Base-by-base conservation (phyloP, 2,113 vertebrate genomes). In the Myxocyprinus asiaticus region DNA sequence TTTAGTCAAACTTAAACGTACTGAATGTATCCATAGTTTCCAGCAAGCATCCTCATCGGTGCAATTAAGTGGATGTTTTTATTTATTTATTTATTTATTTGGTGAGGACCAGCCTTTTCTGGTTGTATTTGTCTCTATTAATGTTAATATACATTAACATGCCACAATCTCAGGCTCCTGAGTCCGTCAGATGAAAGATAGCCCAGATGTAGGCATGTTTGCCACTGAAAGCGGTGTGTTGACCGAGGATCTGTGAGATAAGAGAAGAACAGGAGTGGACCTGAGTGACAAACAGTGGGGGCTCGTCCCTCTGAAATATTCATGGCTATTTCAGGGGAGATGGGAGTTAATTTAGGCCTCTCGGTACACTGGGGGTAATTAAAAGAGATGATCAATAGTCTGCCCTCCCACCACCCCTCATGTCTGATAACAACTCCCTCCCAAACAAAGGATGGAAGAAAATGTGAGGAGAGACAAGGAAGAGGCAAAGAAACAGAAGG, bases 311-410 rank as follows among this genome's bases (percentile, higher is more conserved):
- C 81, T 93, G 90, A 93, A 93, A 94, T 94, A 93, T 93, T 92
- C 92, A 93, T 93, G 91, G 90, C 89, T 92, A 89, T 91, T 91
- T 84, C 90, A 87, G 89, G 90, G 83, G 86, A 84, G 58, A 88
- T 88, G 89, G 83, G 87, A 93, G 92, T 92, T 93, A 91, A 93
- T 93, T 93, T 93, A 93, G 91, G 90, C 90, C 90, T 88, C 87
- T 89, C 77, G 88, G 88, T 89, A 90, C 88, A 88, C 91, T 92
- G 86, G 88, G 90, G 91, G 93, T 94, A 93, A 93, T 94, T 94
- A 94, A 93, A 94, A 94, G 89, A 92, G 90, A 93, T 92, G 92
- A 94, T 93, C 93, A 91, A 93, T 93, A 93, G 90, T 88, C 76
- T 78, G 59, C 77, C 81, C 77, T 76, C 77, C 85, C 77, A 61